phyloP scores from a whole-genome alignment of 2,888 invertebrate genomes.

The Cotesia congregata region DNA sequence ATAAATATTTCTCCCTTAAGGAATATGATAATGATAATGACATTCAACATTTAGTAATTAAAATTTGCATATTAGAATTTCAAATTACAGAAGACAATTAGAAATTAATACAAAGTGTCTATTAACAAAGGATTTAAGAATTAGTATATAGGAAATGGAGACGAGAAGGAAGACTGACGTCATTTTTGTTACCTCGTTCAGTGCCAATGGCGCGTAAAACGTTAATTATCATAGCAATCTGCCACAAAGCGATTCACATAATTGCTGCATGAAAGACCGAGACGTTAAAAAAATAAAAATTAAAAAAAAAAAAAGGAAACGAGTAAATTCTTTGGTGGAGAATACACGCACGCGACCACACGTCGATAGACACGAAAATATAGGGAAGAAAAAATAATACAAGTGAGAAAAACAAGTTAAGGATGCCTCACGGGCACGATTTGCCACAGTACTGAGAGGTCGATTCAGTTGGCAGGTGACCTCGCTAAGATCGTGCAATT shows the following conservation, averaged over 20 bases:
- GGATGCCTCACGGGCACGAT: constrained; percentile 36
- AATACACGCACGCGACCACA: constrained; percentile 30
- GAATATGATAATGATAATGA: no score
- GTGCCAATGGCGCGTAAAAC: constrained; percentile 50
- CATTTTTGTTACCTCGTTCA: constrained; percentile 48
- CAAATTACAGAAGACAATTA: neutral
- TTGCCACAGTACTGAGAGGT: constrained; percentile 42
- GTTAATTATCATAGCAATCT: constrained; percentile 44
- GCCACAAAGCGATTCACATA: constrained; percentile 37
- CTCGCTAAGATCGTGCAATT: constrained; percentile 42
- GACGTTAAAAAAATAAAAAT: constrained; percentile 18
- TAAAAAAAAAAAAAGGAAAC: constrained; percentile 9
- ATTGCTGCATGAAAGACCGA: constrained; percentile 29
- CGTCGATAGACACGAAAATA: constrained; percentile 37
- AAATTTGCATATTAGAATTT: neutral
- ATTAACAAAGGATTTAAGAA: constrained; percentile 22
- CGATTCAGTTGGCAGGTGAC: constrained; percentile 43
- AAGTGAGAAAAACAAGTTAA: constrained; percentile 22
- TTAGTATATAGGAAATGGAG: constrained; percentile 2
- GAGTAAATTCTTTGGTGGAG: constrained; percentile 6
- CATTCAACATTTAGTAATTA: no score
- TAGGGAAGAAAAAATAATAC: constrained; percentile 16
- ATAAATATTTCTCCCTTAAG: no score
- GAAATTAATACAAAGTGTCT: neutral
- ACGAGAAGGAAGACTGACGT: constrained; percentile 44